Evolutionary conservation across 1,140 invertebrate genomes (phyloP), one percentile per base, ranked within the genome.

Genomic region (Aricia agestis): DNA sequence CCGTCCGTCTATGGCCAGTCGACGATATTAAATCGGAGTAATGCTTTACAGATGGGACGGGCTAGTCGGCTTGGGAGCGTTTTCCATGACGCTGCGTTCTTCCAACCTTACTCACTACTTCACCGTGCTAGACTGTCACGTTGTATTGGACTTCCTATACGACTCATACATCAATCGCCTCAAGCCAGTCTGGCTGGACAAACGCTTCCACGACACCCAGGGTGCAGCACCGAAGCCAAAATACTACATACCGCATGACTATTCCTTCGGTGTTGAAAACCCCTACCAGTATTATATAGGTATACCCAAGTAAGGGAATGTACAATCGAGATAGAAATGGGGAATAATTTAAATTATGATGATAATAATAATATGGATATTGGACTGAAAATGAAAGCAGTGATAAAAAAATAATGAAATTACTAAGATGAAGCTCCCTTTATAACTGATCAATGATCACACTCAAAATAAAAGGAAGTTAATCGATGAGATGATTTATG

Each of bases 121-220:
- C 61, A 76, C 73, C 5, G 68, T 82, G 0, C 31, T 86, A 0
- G 80, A 86, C 36, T 73, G 67, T 6, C 74, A 82, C 65, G 18
- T 70, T 0, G 82, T 84, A 0, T 19, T 86, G 1, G 80, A 84
- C 61, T 86, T 79, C 18, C 15, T 86, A 0, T 82, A 76, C 31
- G 68, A 75, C 4, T 73, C 80, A 0, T 84, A 79, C 57, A 72
- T 77, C 63, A 76, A 78, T 1, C 69, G 41, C 7, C 25, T 63
- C 6, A 63, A 61, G 10, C 77, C 70, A 6, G 67, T 70, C 5
- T 85, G 66, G 66, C 19, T 81, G 0, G 83, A 85, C 45, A 67
- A 65, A 11, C 72, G 83, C 17, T 85, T 80, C 52, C 19, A 80
- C 0, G 69, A 85, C 2, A 72, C 77, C 0, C 69, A 76, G 36